phyloP scores from a whole-genome alignment of 1,140 invertebrate species.

The Megathymus violae region DNA sequence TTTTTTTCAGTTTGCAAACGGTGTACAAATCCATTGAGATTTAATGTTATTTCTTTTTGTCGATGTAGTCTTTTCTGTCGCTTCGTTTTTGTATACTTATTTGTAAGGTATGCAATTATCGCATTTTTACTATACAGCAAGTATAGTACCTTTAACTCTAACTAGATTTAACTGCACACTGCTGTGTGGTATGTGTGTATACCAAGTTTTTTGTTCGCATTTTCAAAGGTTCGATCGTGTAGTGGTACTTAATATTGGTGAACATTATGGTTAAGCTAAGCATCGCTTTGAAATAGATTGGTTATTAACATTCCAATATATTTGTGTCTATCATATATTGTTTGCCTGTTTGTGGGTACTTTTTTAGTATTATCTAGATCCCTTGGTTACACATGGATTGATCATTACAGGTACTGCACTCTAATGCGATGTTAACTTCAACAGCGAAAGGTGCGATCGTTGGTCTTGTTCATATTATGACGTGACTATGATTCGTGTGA shows the following conservation, averaged over 20 bases:
- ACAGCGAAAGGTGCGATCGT: no score
- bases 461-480: no score
- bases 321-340: no score
- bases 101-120: constrained; percentile 31
- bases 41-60: constrained; percentile 63
- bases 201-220: background rate
- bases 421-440: no score
- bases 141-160: no score
- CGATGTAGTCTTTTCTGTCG: constrained; percentile 35
- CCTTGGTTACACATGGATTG: no score
- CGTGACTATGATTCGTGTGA: no score
- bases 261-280: background rate
- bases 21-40: constrained; percentile 58
- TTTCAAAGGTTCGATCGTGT: background rate
- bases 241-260: background rate
- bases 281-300: background rate
- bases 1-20: constrained; percentile 60
- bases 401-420: no score
- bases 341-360: no score
- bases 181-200: background rate
- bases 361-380: no score
- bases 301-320: no score
- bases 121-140: constrained; percentile 13
- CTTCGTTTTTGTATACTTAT: constrained; percentile 29
- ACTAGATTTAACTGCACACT: background rate